Base-by-base conservation (phyloP, 2,888 invertebrate species). In the Balanococcus diminutus region DNA sequence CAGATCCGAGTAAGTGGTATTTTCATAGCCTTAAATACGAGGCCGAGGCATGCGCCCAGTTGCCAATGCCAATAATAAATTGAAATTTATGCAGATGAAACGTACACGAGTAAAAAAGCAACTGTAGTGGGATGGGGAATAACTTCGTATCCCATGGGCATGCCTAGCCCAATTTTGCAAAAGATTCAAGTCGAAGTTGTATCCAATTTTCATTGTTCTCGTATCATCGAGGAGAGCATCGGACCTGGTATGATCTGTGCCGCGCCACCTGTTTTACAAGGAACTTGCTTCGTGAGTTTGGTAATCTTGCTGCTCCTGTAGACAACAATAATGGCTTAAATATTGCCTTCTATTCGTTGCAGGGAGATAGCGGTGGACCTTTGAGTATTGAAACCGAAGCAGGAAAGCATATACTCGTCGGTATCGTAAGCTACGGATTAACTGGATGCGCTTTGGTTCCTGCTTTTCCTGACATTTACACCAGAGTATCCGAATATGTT, bases 341-440 rank as follows among this genome's bases (percentile, higher is more conserved):
- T 9, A 42, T 6, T 14, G 36, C 5, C 25, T 46, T n/a, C n/a
- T n/a, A n/a, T n/a, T 75, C 75, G n/a, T 79, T 84, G n/a, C 87
- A 89, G 88, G 89, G 89, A 9, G 89, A 89, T 88, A 89, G 89
- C 51, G 89, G 89, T 3, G 88, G 88, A 5, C 89, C 88, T 11
- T 84, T 90, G 42, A 89, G 89, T 0, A 87, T 89, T 0, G 88
- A 89, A 86, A 87, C 88, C 22, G 88, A 88, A 25, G 86, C 88
- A n/a, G 89, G 89, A 16, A 88, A 88, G 25, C 88, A 89, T 75
- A 88, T 88, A 14, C 86, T 90, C n/a, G 88, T 90, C 4, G 90
- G 90, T 36, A 88, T 90, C 16, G 90, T 90, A 36, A 90, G 90
- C 87, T 90, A 90, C 87, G 90, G 90, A 42, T 89, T 90, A 67